A percentile compares a stretch with the other conserved stretches of the same genome.
Conservation (phyloP, 2,113 vertebrate species). For the Eubucco bourcierii region DNA sequence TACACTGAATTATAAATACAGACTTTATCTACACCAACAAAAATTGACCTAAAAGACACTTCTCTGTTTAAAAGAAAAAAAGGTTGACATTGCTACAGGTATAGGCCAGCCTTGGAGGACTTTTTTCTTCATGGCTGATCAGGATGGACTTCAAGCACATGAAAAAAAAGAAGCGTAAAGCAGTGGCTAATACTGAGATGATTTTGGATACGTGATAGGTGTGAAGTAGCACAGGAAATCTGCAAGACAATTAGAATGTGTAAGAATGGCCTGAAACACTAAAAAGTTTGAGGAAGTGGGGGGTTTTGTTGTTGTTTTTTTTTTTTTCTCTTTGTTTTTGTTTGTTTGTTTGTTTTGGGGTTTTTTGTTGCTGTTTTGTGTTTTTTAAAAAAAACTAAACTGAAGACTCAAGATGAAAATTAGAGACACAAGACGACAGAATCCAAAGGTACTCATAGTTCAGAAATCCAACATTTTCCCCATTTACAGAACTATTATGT, state of each 20-base stretch:
- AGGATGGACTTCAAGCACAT: not conserved
- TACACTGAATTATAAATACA: not conserved
- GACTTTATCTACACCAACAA: not conserved
- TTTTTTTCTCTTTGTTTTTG: too few species aligned
- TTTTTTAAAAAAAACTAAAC: not conserved
- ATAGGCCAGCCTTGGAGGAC: not conserved
- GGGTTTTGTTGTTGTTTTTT: too few species aligned
- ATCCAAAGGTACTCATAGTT: rapidly evolving
- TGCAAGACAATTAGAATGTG: not conserved
- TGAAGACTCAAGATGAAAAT: not conserved
- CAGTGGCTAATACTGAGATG: not conserved
- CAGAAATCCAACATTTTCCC: not conserved
- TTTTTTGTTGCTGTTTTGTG: too few species aligned
- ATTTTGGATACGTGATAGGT: not conserved
- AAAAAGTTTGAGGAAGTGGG: not conserved
- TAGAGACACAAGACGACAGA: not conserved
- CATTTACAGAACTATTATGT: not conserved
- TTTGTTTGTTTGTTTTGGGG: too few species aligned
- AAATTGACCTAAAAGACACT: not conserved
- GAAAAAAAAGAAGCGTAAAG: not conserved
- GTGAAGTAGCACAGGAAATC: not conserved
- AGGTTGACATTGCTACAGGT: not conserved
- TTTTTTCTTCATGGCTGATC: not conserved
- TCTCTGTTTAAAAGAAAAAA: not conserved
- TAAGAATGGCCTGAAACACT: not conserved